Conservation (phyloP, 2,888 invertebrate genomes). For the Dryomyza anilis region DNA sequence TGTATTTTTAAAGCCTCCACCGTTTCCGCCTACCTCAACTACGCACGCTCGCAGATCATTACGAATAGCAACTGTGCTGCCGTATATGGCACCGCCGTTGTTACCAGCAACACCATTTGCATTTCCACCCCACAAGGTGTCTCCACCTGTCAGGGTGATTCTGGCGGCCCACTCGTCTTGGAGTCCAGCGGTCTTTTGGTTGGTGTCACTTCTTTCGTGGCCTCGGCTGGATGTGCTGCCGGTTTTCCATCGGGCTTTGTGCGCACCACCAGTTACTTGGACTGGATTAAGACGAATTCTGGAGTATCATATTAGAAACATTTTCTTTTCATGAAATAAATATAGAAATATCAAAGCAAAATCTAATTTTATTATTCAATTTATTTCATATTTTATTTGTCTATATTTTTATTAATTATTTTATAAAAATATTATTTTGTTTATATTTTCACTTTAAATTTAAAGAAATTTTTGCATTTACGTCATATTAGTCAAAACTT, state of each 20-base stretch:
- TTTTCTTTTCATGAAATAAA: too few relatives aligned
- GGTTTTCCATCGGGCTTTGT: constrained; percentile 42
- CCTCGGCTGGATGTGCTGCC: constrained; percentile 37
- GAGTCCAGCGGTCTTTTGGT: constrained; percentile 30
- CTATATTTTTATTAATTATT: too few relatives aligned
- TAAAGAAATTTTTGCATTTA: too few relatives aligned
- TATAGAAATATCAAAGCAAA: too few relatives aligned
- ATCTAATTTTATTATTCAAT: too few relatives aligned
- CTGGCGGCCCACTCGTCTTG: constrained; percentile 51
- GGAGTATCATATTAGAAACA: constrained; percentile 28
- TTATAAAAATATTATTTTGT: too few relatives aligned
- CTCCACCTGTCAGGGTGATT: constrained; percentile 52
- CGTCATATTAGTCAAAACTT: too few relatives aligned
- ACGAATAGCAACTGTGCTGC: constrained; percentile 46
- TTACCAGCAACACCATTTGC: constrained; percentile 42
- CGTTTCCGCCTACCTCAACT: constrained; percentile 49
- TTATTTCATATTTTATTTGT: too few relatives aligned
- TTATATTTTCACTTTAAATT: too few relatives aligned
- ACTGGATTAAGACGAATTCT: constrained; percentile 43
- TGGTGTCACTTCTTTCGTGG: constrained; percentile 48
- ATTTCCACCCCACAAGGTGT: constrained; percentile 40
- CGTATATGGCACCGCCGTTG: constrained; percentile 36
- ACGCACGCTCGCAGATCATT: constrained; percentile 48
- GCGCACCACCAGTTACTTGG: constrained; percentile 44
- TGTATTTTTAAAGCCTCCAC: constrained; percentile 11